Percentiles rank a stretch among this genome's conserved stretches.
Evolutionary conservation across 2,888 invertebrate genomes (phyloP).

Genomic region (Geotrupes spiniger): DNA sequence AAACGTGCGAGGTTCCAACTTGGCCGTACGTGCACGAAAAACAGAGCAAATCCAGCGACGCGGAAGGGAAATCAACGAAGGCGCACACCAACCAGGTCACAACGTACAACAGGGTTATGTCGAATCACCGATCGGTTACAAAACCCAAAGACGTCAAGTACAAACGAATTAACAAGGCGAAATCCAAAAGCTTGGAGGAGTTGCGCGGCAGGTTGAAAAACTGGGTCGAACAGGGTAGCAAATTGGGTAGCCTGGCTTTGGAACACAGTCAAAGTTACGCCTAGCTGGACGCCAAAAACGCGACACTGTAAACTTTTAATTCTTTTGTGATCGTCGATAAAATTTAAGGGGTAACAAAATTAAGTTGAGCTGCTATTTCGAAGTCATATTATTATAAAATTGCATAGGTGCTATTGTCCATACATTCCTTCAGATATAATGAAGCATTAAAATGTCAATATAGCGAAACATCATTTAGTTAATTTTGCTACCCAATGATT

Average conservation of each 20-base stretch:
- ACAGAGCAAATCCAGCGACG: constrained; percentile 32
- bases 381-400: neutral
- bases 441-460: neutral
- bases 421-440: neutral
- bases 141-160: constrained; percentile 91
- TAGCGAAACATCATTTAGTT: neutral
- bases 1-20: constrained; percentile 30
- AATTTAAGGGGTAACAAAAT: neutral
- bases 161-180: constrained; percentile 86
- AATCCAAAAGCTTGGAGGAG: constrained; percentile 85
- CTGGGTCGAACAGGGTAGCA: constrained; percentile 79
- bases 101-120: constrained; percentile 76
- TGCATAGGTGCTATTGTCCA: neutral
- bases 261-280: constrained; percentile 60
- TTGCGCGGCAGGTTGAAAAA: constrained; percentile 77
- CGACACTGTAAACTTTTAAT: constrained; percentile 9
- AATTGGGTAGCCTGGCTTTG: constrained; percentile 63
- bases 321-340: constrained; percentile 4
- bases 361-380: neutral
- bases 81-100: constrained; percentile 57
- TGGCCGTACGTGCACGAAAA: constrained; percentile 31
- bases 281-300: constrained; percentile 25
- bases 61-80: constrained; percentile 47
- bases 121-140: constrained; percentile 84
- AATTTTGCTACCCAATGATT: too few relatives aligned